phyloP scores from a whole-genome alignment of 2,113 vertebrate genomes.

The Cynoglossus semilaevis region DNA sequence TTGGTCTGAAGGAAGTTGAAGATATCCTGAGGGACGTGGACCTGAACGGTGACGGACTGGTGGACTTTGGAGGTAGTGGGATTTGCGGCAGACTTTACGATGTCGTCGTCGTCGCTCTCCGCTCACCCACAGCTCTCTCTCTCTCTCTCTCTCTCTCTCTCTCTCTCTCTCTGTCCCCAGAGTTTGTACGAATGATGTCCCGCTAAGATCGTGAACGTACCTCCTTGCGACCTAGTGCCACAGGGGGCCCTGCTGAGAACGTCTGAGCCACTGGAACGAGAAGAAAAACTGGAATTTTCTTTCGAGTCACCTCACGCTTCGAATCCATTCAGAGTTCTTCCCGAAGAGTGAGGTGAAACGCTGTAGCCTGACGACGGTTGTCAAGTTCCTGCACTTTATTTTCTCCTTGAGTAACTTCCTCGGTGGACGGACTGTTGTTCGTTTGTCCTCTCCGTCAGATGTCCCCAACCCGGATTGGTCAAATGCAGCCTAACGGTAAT shows the following conservation, averaged over 20 bases:
- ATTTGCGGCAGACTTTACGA: too few species aligned
- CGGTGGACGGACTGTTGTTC: conserved; percentile 35
- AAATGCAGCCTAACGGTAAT: too few species aligned
- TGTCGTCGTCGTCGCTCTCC: too few species aligned
- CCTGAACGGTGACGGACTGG: conserved; percentile 93
- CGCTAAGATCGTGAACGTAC: conserved; percentile 75
- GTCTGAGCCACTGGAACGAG: conserved; percentile 66
- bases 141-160: background rate
- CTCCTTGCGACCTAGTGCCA: conserved; percentile 36
- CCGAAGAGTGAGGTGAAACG: conserved; percentile 57
- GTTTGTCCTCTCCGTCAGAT: conserved; percentile 44
- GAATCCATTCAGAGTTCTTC: conserved; percentile 68
- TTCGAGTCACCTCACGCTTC: conserved; percentile 52
- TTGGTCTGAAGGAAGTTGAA: conserved; percentile 91
- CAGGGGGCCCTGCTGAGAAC: conserved; percentile 36
- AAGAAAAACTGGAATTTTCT: conserved; percentile 71
- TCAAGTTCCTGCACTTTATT: conserved; percentile 71
- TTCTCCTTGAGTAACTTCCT: conserved; percentile 59
- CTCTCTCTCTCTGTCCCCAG: conserved; percentile 64
- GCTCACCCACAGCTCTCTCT: conserved; percentile 2
- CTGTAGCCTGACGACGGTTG: conserved; percentile 71
- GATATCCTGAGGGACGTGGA: conserved; percentile 96
- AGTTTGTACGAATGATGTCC: conserved; percentile 98
- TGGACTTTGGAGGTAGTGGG: conserved; percentile 94
- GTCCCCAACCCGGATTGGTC: conserved; percentile 13